Base-by-base conservation (phyloP, 2,113 vertebrate species). In the Athene cunicularia region DNA sequence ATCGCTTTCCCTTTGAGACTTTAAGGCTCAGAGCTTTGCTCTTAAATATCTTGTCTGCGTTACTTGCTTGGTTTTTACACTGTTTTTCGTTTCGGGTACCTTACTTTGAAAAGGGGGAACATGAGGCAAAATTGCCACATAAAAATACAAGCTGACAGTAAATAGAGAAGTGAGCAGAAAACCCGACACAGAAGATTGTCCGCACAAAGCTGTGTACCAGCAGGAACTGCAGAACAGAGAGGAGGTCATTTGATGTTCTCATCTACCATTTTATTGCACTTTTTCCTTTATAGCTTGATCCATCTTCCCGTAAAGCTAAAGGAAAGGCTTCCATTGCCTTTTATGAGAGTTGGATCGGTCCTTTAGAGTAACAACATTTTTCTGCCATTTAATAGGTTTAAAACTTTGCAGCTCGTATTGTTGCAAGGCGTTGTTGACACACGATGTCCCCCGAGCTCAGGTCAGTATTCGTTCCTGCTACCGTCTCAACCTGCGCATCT, bases 101-200 rank as follows among this genome's bases (percentile, higher is more conserved):
- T 74, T 18, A 4, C 56, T 63, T 21, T 37, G 74, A 47, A 70
- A 86, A 70, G 52, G 28, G 58, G 49, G n/a, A 60, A 80, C 1
- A 11, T 0, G 6, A 74, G n/a, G 63, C 45, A 35, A 64, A 89
- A 64, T 6, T 0, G 1, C 12, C 2, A 11, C 16, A 0, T 8
- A 70, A 14, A 62, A 80, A 47, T 39, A 15, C 84, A 86, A 77
- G 72, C 39, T 11, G 52, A 24, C 1, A 2, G 50, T 56, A 15
- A 80, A n/a, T 14, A 5, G 23, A 21, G 10, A 14, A 55, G 60
- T 0, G 52, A 81, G 73, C 10, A 37, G 84, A 79, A 93, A 72
- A 41, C 14, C 15, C 8, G 3, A 15, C 2, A 0, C 8, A 24
- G 70, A 20, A 30, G 77, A 47, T 14, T 19, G 41, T 8, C 14